Percentiles rank a stretch among this genome's conserved stretches.
Evolutionary conservation across 2,113 vertebrate genomes (phyloP).

Genomic region (Pluvianellus socialis): DNA sequence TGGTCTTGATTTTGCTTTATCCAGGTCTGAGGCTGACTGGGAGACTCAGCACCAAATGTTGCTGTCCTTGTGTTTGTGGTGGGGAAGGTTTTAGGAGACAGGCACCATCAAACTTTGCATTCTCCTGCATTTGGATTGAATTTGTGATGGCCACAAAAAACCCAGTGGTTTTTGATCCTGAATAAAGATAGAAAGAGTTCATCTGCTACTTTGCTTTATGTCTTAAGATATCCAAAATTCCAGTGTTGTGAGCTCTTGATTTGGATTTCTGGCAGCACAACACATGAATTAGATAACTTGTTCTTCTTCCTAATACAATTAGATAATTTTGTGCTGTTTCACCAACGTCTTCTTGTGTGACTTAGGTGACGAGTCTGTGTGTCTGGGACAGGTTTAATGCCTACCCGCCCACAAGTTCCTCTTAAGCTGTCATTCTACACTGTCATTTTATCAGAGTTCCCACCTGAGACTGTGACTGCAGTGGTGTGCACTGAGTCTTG

Average conservation of each 20-base stretch:
- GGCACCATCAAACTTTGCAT: background rate
- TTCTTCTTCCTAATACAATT: slow-evolving; percentile 67
- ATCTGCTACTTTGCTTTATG: background rate
- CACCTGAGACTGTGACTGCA: slow-evolving; percentile 47
- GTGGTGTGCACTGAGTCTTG: background rate
- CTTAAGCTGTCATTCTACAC: slow-evolving; percentile 68
- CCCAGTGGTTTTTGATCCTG: background rate
- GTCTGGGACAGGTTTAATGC: slow-evolving; percentile 69
- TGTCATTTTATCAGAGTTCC: slow-evolving; percentile 64
- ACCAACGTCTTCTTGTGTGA: slow-evolving; percentile 58
- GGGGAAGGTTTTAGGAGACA: background rate
- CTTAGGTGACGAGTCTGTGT: slow-evolving; percentile 55
- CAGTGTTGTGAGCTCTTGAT: slow-evolving; percentile 14
- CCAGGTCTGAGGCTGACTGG: background rate
- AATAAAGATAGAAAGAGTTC: background rate
- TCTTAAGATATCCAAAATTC: background rate
- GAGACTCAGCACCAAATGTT: background rate
- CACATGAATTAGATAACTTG: slow-evolving; percentile 59
- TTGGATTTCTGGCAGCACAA: slow-evolving; percentile 58
- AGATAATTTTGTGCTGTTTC: slow-evolving; percentile 71
- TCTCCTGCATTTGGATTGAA: background rate
- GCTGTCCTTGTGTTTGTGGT: background rate
- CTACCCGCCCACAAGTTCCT: slow-evolving; percentile 63
- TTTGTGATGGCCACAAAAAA: background rate
- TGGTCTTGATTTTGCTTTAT: background rate